Percentiles rank a stretch among this genome's conserved stretches.
Conservation (phyloP, 2,113 vertebrate species). For the Oryctolagus cuniculus region DNA sequence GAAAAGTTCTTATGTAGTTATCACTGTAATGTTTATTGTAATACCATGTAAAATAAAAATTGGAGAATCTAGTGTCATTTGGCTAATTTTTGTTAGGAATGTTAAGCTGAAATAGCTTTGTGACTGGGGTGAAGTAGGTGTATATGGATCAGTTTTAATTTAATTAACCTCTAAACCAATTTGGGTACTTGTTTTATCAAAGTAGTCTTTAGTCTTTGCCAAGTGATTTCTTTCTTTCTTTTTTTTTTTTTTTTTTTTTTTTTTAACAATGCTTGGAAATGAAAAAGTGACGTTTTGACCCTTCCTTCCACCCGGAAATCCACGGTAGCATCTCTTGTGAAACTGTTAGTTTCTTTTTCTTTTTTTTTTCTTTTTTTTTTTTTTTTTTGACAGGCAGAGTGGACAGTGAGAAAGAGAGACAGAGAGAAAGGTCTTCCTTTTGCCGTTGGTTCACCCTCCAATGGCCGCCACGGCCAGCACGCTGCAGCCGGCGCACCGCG, state of each 20-base stretch:
- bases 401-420: no score
- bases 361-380: no score
- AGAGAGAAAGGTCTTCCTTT: no score
- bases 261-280: not conserved
- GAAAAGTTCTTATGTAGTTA: not conserved
- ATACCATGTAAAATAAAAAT: not conserved
- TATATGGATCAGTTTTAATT: not conserved
- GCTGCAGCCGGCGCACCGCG: no score
- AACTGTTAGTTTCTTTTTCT: not conserved
- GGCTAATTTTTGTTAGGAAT: not conserved
- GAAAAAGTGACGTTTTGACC: not conserved
- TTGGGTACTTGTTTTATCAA: not conserved
- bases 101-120: not conserved
- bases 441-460: no score
- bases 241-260: no score
- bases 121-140: not conserved
- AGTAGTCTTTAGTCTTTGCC: not conserved
- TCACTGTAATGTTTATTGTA: not conserved
- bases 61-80: conserved; percentile 3
- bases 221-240: not conserved
- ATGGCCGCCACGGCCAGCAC: no score
- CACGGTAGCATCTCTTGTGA: not conserved
- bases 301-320: not conserved
- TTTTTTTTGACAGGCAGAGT: no score
- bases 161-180: not conserved